Evolutionary conservation across 2,113 vertebrate genomes (phyloP), one percentile per base, ranked within the genome.

Genomic region (Salminus brasiliensis): DNA sequence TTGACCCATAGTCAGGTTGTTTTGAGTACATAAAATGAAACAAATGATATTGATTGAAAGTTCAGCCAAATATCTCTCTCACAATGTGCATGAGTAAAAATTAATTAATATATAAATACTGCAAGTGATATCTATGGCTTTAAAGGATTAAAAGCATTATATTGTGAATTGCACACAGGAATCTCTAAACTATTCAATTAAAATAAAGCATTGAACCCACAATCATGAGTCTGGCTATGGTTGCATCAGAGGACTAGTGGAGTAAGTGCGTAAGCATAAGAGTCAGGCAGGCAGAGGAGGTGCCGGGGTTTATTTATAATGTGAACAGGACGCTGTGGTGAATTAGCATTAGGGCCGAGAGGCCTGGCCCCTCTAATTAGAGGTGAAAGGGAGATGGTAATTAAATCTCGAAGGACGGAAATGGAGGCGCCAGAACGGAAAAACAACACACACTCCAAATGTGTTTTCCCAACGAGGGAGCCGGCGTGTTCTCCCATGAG

Each of bases 331-430:
- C 74, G 83, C 85, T 85, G 80, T 76, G 81, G 74, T 85, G 78
- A 77, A 82, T 83, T 82, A 79, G 86, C 74, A 87, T 92, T 89
- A 91, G 86, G 86, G 88, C 88, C 63, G 80, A 90, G 84, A 81
- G 86, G 84, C 84, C 86, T 89, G 81, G 86, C 87, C 79, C 82
- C 85, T 86, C 86, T 93, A 93, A 93, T 93, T 88, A 92, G 88
- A 94, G 90, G 91, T 91, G 91, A 93, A 81, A 91, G 87, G 86
- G 85, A 92, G 87, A 89, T 84, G 83, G 88, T 93, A 93, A 93
- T 93, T 91, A 89, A 91, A 92, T 92, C 91, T 91, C 91, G 45
- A 62, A 85, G 86, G 87, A 87, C 41, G 77, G 81, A 88, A 88
- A 84, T 78, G 65, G 55, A 85, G 74, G 85, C 76, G 78, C 47